Evolutionary conservation across 2,888 invertebrate genomes (phyloP).

Genomic region (Lithophane ornitopus): DNA sequence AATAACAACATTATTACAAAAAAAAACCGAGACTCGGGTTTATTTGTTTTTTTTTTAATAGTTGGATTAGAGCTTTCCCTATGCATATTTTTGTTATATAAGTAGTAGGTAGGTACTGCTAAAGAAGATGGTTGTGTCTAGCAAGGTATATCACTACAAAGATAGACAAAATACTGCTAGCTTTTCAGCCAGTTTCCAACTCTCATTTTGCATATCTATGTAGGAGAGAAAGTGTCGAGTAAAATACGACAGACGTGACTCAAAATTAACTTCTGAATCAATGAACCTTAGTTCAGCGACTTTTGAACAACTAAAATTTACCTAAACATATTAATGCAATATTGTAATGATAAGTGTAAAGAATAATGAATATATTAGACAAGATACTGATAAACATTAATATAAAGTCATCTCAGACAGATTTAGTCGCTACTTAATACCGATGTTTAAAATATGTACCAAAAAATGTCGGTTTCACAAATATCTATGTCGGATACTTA

Average conservation of each 20-base stretch:
- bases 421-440: constrained; percentile 40
- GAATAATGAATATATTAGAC: constrained; percentile 32
- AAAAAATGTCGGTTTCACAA: background rate
- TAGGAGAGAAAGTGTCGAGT: background rate
- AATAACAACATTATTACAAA: no score
- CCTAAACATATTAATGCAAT: background rate
- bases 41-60: no score
- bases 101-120: background rate
- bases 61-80: background rate
- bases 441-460: constrained; percentile 1
- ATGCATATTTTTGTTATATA: no score
- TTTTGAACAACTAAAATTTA: constrained; percentile 35
- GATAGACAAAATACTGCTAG: background rate
- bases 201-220: constrained; percentile 3
- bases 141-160: background rate
- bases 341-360: constrained; percentile 15
- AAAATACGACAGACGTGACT: constrained; percentile 13
- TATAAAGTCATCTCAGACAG: constrained; percentile 26
- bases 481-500: constrained; percentile 25
- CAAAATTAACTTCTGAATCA: constrained; percentile 22
- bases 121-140: background rate
- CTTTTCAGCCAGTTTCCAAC: constrained; percentile 7
- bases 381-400: constrained; percentile 10
- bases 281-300: constrained; percentile 47
- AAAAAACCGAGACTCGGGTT: no score